These are phyloP conservation scores for Mohoua ochrocephala DNA, from an alignment of 2,113 vertebrate species.

Conservation along the genomic window DNA sequence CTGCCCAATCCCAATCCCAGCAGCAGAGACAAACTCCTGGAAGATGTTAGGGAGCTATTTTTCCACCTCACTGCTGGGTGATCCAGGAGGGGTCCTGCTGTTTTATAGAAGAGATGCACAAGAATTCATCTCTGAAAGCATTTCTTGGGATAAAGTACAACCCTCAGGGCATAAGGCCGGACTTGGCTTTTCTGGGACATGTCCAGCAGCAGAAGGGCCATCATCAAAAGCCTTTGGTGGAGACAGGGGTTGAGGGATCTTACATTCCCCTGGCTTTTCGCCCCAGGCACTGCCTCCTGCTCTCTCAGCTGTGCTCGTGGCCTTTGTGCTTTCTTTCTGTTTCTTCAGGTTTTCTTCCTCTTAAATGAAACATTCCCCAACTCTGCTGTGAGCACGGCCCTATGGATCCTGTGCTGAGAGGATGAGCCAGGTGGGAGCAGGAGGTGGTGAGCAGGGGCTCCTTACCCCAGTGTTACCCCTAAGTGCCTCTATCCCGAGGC, in stretches of 20 bases:
- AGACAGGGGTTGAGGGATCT: neutral
- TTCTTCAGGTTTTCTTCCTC: neutral
- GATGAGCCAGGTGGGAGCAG: neutral
- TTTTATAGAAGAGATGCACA: neutral
- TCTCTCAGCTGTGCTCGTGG: accelerated
- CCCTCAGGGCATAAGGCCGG: neutral
- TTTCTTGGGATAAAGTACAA: neutral
- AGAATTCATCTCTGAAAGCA: neutral
- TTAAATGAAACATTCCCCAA: neutral
- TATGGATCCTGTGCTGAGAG: neutral
- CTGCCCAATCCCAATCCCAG: neutral
- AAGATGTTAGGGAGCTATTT: neutral
- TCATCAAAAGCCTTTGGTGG: neutral
- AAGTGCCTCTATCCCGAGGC: neutral
- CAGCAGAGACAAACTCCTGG: neutral
- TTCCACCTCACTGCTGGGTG: neutral
- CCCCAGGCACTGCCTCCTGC: neutral
- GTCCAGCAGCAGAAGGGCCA: neutral
- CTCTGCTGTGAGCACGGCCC: neutral
- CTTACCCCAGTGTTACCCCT: neutral
- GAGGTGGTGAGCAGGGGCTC: neutral
- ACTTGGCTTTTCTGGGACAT: neutral
- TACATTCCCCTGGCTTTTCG: neutral
- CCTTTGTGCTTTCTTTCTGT: neutral
- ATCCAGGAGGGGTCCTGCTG: neutral